These are phyloP conservation scores for Pediacus dermestoides DNA, from an alignment of 2,888 invertebrate genomes.

Conservation along the genomic window DNA sequence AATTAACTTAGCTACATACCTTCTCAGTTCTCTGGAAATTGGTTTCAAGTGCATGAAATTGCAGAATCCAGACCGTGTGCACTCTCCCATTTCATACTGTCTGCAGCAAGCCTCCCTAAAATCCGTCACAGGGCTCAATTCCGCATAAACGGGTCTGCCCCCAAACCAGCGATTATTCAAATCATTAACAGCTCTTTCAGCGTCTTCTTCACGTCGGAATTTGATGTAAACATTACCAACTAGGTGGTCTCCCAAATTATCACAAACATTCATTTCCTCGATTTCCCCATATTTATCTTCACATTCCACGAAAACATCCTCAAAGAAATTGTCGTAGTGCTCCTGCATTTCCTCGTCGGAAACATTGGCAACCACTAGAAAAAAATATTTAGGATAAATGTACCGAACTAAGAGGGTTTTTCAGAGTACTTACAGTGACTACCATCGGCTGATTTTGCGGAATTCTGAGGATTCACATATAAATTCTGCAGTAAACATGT, in stretches of 20 bases:
- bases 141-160: slow-evolving; percentile 95
- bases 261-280: slow-evolving; percentile 99
- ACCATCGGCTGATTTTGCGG: slow-evolving; percentile 95
- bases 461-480: slow-evolving; percentile 98
- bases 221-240: slow-evolving; percentile 99
- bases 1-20: slow-evolving; percentile 53
- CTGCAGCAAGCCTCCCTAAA: slow-evolving; percentile 99
- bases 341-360: slow-evolving; percentile 99
- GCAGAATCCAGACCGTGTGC: slow-evolving; percentile 97
- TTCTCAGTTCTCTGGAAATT: slow-evolving; percentile 88
- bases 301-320: slow-evolving; percentile 98
- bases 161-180: slow-evolving; percentile 99
- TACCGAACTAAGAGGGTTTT: background rate
- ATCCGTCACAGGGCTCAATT: slow-evolving; percentile 97
- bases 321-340: slow-evolving; percentile 99
- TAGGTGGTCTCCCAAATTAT: slow-evolving; percentile 96
- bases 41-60: slow-evolving; percentile 99
- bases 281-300: slow-evolving; percentile 99
- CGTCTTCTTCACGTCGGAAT: slow-evolving; percentile 97
- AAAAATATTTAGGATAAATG: slow-evolving; percentile 6
- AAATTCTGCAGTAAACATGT: slow-evolving; percentile 95
- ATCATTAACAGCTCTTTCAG: slow-evolving; percentile 95
- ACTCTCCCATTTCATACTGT: slow-evolving; percentile 99
- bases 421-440: slow-evolving; percentile 73
- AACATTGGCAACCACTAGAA: slow-evolving; percentile 81